Conservation (phyloP, 2,888 invertebrate genomes). For the Geophilus truncorum region DNA sequence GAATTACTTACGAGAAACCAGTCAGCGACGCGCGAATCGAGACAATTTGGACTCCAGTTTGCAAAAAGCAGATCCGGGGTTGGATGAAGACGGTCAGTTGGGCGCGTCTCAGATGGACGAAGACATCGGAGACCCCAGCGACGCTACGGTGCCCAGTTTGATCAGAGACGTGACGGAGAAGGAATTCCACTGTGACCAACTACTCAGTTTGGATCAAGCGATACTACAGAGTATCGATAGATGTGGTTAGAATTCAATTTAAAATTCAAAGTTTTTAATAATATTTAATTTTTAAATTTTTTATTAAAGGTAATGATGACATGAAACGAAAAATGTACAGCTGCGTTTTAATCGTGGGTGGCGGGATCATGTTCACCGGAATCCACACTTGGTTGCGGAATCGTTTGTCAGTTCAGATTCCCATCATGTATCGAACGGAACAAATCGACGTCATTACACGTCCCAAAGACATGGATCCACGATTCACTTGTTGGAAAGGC, state of each 20-base stretch:
- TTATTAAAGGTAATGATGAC: conserved; percentile 66
- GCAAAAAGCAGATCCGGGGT: conserved; percentile 39
- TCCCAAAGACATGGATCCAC: conserved; percentile 87
- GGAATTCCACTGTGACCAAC: conserved; percentile 64
- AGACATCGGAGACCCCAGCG: conserved; percentile 50
- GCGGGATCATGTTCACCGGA: conserved; percentile 81
- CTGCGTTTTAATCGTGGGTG: conserved; percentile 84
- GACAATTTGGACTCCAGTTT: conserved; percentile 55
- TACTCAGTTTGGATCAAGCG: conserved; percentile 83
- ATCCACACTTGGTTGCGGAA: conserved; percentile 83
- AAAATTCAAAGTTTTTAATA: not conserved
- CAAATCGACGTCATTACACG: conserved; percentile 83
- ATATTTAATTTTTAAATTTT: not conserved
- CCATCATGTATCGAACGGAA: conserved; percentile 67
- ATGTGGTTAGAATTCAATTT: conserved; percentile 58
- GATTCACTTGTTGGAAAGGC: conserved; percentile 89
- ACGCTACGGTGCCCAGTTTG: conserved; percentile 44
- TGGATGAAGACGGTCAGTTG: conserved; percentile 51
- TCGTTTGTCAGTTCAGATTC: conserved; percentile 74
- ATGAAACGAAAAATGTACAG: conserved; percentile 90
- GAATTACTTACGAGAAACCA: conserved; percentile 82
- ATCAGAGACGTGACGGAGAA: conserved; percentile 49
- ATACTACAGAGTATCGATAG: conserved; percentile 86
- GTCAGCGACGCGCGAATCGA: conserved; percentile 57
- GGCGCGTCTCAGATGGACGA: conserved; percentile 46